Evolutionary conservation across 2,797 vertebrate species (phyloP).

Genomic region (Cynopterus sphinx): DNA sequence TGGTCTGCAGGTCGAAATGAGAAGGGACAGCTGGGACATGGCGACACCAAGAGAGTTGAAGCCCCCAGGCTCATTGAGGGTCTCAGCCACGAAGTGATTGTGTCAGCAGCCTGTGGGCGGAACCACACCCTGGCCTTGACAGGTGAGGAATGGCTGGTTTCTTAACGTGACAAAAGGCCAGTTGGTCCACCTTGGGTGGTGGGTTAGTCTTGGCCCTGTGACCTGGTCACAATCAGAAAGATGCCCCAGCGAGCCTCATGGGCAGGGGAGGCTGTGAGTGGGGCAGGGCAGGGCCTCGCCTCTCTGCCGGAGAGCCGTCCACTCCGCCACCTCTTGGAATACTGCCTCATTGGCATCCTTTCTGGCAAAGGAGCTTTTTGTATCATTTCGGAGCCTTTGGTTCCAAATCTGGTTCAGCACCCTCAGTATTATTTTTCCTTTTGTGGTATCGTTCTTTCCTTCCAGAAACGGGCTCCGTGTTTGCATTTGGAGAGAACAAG

Average conservation of each 20-base stretch:
- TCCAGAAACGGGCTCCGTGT: conserved; percentile 92
- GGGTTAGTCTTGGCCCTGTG: background rate
- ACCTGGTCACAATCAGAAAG: background rate
- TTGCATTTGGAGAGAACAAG: conserved; percentile 97
- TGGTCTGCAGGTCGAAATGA: conserved; percentile 92
- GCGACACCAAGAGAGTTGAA: conserved; percentile 95
- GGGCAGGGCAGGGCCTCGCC: background rate
- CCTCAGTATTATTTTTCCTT: no score
- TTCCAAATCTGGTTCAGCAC: background rate
- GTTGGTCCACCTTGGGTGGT: accelerated
- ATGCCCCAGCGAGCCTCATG: accelerated
- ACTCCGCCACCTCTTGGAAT: accelerated
- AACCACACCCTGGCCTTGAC: conserved; percentile 96
- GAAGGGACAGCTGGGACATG: conserved; percentile 96
- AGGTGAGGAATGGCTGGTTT: conserved; percentile 80
- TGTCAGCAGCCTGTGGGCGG: conserved; percentile 94
- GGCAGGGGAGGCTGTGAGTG: background rate
- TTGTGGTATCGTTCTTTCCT: background rate
- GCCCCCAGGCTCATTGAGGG: conserved; percentile 93
- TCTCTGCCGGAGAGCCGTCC: background rate
- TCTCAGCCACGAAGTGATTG: conserved; percentile 89
- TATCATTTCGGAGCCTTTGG: background rate
- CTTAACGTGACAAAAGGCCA: background rate
- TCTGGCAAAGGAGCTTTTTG: background rate
- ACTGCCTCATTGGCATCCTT: background rate